phyloP scores from a whole-genome alignment of 2,888 invertebrate genomes.

The Agriopis marginaria region DNA sequence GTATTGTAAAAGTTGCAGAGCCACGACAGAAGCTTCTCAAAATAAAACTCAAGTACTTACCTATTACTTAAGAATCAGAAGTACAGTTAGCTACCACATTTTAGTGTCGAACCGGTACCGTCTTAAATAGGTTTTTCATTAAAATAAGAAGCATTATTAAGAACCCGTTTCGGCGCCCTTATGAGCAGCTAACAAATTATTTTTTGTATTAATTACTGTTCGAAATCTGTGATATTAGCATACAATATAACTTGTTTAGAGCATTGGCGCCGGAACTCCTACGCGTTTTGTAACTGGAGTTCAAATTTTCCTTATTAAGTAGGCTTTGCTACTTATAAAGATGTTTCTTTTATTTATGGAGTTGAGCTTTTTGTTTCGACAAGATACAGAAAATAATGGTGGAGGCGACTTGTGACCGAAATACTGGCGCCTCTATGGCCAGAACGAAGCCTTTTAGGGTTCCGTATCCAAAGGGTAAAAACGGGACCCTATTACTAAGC shows the following conservation, averaged over 20 bases:
- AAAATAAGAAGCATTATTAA: slow-evolving; percentile 52
- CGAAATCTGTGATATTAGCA: slow-evolving; percentile 74
- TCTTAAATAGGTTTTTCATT: slow-evolving; percentile 45
- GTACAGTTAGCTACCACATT: slow-evolving; percentile 43
- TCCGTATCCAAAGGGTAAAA: too few species aligned
- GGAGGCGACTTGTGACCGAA: too few species aligned
- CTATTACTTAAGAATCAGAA: slow-evolving; percentile 25
- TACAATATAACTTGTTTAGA: slow-evolving; percentile 77
- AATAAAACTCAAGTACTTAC: not conserved
- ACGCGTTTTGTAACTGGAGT: slow-evolving; percentile 50
- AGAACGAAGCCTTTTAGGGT: too few species aligned
- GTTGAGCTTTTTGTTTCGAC: slow-evolving; percentile 5
- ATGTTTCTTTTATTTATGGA: slow-evolving; percentile 19
- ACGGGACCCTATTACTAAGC: too few species aligned
- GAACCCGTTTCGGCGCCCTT: slow-evolving; percentile 68
- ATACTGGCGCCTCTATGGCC: too few species aligned
- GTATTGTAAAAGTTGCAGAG: not conserved
- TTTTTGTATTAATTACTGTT: slow-evolving; percentile 79
- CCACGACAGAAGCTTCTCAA: not conserved
- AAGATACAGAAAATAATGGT: not conserved
- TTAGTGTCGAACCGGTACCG: slow-evolving; percentile 49
- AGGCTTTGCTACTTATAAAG: slow-evolving; percentile 26
- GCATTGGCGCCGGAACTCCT: slow-evolving; percentile 71
- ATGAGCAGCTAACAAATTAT: slow-evolving; percentile 67
- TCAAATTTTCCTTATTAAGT: slow-evolving; percentile 36